These are phyloP conservation scores for Echinometra lucunter DNA, from an alignment of 53 echinoderm and acorn worm species.

Conservation along the genomic window DNA sequence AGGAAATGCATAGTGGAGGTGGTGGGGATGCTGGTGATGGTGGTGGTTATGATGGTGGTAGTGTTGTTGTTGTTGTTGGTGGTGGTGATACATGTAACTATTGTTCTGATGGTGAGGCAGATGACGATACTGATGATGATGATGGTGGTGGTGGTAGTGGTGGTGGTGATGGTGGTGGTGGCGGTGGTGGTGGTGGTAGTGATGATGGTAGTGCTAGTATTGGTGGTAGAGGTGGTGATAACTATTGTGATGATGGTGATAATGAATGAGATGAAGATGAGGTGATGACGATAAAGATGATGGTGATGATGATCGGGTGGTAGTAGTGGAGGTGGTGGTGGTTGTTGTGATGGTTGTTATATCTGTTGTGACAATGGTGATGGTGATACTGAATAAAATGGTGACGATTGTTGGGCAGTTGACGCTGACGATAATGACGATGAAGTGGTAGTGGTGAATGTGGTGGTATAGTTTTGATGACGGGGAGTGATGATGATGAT, in stretches of 20 bases:
- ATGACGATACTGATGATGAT: neutral
- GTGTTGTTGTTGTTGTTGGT: neutral
- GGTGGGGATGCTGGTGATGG: neutral
- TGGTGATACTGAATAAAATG: neutral
- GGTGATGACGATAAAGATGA: neutral
- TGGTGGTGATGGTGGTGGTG: constrained; percentile 13
- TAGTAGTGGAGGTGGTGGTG: neutral
- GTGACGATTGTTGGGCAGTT: neutral
- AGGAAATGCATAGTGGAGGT: neutral
- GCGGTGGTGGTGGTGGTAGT: neutral
- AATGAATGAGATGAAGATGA: no score
- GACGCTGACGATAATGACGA: neutral
- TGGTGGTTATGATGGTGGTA: neutral
- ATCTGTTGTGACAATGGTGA: neutral
- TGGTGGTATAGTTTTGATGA: no score
- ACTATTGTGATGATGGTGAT: neutral
- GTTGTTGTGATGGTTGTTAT: neutral
- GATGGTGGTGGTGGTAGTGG: neutral
- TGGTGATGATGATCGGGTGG: neutral
- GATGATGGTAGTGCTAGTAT: neutral
- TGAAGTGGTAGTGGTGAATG: no score
- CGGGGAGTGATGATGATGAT: no score
- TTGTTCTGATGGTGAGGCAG: neutral
- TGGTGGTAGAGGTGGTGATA: neutral
- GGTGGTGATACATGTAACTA: neutral